Percentiles rank a stretch among this genome's conserved stretches.
Evolutionary conservation across 1,140 invertebrate species (phyloP).

Genomic region (Tetranychus cinnabarinus): DNA sequence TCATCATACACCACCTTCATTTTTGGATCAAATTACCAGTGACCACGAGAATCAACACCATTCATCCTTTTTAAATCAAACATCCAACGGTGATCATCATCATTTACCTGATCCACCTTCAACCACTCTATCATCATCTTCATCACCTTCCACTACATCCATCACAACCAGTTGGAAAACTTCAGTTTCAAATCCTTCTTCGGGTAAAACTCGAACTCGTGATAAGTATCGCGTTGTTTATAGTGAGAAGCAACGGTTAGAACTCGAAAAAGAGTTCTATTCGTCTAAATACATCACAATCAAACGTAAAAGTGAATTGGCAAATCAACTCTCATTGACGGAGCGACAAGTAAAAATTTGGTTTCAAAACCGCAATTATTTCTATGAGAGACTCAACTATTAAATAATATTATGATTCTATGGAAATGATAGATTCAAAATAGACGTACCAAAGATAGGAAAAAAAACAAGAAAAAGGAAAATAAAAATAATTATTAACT

Average conservation of each 20-base stretch:
- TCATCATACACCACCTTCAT: no score
- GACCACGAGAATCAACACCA: no score
- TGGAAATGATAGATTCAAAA: no score
- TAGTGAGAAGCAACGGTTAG: slow-evolving; percentile 80
- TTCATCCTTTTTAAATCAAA: neutral
- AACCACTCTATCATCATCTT: neutral
- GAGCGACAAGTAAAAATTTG: slow-evolving; percentile 59
- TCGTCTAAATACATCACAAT: slow-evolving; percentile 87
- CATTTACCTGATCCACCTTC: neutral
- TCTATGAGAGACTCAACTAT: no score
- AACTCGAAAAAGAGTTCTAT: slow-evolving; percentile 91
- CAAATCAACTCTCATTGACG: slow-evolving; percentile 49
- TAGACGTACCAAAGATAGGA: no score
- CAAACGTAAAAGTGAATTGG: slow-evolving; percentile 70
- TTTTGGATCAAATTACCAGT: no score
- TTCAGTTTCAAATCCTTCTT: neutral
- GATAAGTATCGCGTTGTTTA: slow-evolving; percentile 98
- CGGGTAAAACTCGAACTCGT: slow-evolving; percentile 70
- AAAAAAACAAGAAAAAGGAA: no score
- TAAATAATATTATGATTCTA: no score
- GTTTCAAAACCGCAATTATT: slow-evolving; percentile 77
- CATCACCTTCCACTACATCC: neutral
- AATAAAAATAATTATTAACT: no score
- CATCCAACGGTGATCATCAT: neutral
- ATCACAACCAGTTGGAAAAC: neutral